These are phyloP conservation scores for Callochromis pleurospilus DNA, from an alignment of 2,113 vertebrate species.

Conservation along the genomic window DNA sequence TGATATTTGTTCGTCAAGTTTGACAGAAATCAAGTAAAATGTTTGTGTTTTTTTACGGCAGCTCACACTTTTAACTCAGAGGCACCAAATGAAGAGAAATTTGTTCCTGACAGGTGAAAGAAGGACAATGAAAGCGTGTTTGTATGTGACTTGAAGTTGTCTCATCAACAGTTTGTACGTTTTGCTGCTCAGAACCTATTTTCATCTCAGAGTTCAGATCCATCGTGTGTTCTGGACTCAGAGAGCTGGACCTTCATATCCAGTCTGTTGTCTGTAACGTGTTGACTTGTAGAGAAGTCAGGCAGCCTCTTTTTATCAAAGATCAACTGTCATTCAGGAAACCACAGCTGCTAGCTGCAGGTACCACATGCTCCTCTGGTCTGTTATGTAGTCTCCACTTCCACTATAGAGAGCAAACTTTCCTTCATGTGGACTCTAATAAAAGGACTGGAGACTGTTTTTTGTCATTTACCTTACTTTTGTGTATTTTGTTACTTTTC, in stretches of 20 bases:
- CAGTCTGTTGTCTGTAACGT: not conserved
- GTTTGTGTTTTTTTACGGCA: fast-evolving
- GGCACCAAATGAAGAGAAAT: not conserved
- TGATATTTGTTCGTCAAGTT: not conserved
- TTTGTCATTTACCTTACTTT: not conserved
- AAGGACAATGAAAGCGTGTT: not conserved
- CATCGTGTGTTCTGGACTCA: not conserved
- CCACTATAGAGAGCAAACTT: not conserved
- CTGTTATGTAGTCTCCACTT: not conserved
- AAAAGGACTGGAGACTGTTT: not conserved
- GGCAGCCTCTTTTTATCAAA: fast-evolving
- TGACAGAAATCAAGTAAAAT: not conserved
- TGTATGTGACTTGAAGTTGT: not conserved
- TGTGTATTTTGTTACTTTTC: not conserved
- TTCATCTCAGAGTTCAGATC: not conserved
- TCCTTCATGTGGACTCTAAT: fast-evolving
- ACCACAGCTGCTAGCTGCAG: not conserved
- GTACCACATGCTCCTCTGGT: not conserved
- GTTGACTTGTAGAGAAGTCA: not conserved
- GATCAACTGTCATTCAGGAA: not conserved
- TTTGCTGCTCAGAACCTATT: not conserved
- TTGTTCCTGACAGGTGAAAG: not conserved
- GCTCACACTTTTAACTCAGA: not conserved
- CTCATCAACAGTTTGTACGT: not conserved
- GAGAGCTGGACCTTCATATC: not conserved